Base-by-base conservation (phyloP, 2,888 invertebrate species). In the Melanostoma scalare region DNA sequence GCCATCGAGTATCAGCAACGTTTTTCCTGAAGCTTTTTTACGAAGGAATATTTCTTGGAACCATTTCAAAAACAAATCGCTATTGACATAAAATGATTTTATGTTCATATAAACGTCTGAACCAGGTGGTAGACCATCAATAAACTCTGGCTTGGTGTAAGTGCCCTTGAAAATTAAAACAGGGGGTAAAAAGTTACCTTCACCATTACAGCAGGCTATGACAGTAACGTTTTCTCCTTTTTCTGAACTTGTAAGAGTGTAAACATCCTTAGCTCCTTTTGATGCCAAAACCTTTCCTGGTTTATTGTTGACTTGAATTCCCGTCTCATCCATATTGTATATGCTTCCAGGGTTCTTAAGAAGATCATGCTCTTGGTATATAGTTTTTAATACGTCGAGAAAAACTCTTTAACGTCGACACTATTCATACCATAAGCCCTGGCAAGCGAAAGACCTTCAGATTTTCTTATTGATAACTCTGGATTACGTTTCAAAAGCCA, bases 161-260 rank as follows among this genome's bases (percentile, higher is more conserved):
- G 87, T 87, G 3, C 88, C 88, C 6, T 50, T 50, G 4, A 6
- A 31, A 50, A 31, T 50, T 31, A 50, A 9, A 8, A 50, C 50
- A 3, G 50, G 50, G 5, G 50, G 8, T 2, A 31, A 50, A 85
- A 88, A 88, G 30, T 42, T 71, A 10, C 89, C 89, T 73, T 87
- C 87, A 6, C 88, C 90, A 86, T 88, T 90, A 76, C 88, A 89
- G 71, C 89, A 89, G 3, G 87, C 88, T 35, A 89, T 86, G 4
- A 90, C 55, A 2, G 88, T 86, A 35, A 88, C 86, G 1, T 88
- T 89, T 86, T 90, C 88, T 50, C 68, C 56, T 75, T 85, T 87
- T 86, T 88, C 87, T 20, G 71, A 76, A 9, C 87, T 86, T 67
- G 87, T 87, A 20, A 88, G 52, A 4, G 67, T 76, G 50, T 68